phyloP scores from a whole-genome alignment of 2,888 invertebrate genomes.

The Drosophila meridionalis region DNA sequence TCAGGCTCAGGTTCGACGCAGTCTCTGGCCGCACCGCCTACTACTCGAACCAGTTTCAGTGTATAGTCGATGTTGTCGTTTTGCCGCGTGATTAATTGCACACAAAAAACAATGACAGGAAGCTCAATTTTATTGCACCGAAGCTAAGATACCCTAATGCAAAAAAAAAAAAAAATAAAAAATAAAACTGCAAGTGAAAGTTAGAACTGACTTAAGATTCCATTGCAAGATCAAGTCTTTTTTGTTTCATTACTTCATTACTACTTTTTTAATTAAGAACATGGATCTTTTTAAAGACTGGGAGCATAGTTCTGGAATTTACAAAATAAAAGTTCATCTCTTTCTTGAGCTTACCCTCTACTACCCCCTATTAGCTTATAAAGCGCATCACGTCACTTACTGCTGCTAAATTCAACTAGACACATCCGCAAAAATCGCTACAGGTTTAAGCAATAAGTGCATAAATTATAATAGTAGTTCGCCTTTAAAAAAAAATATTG shows the following conservation, averaged over 20 bases:
- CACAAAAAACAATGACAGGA: slow-evolving; percentile 27
- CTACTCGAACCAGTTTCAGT: slow-evolving; percentile 60
- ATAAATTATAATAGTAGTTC: neutral
- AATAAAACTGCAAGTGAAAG: neutral
- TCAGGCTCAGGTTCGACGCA: slow-evolving; percentile 13
- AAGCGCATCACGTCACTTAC: slow-evolving; percentile 28
- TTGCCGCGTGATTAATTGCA: slow-evolving; percentile 50
- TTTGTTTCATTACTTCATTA: neutral
- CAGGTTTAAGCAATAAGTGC: neutral
- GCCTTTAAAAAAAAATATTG: neutral
- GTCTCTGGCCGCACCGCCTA: slow-evolving; percentile 31
- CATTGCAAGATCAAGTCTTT: neutral
- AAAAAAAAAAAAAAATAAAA: neutral
- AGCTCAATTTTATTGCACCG: neutral
- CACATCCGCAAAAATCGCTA: slow-evolving; percentile 35
- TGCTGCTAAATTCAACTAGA: slow-evolving; percentile 24
- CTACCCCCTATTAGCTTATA: too few relatives aligned
- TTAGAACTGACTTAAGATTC: neutral
- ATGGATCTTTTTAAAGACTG: too few relatives aligned
- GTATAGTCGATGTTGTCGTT: slow-evolving; percentile 50
- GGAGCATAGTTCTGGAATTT: too few relatives aligned
- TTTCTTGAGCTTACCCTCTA: too few relatives aligned
- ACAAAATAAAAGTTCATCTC: too few relatives aligned
- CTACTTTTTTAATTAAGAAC: neutral
- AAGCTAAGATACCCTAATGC: neutral